These are phyloP conservation scores for Ophthalmolycus amberensis DNA, from an alignment of 2,113 vertebrate species.

Conservation along the genomic window DNA sequence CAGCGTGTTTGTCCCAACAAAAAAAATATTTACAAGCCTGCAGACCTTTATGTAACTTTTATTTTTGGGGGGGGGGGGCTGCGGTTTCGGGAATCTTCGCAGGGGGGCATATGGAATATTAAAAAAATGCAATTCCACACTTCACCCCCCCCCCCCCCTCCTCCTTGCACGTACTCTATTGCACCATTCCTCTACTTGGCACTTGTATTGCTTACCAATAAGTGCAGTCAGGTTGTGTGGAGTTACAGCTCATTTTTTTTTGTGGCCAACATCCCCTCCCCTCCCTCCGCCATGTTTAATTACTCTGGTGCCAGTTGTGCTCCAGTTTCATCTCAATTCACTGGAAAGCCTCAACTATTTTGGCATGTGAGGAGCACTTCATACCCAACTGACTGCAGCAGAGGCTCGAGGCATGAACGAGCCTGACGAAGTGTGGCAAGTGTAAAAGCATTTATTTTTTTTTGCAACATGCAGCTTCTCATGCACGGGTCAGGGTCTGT, in stretches of 20 bases:
- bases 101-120: constrained; percentile 46
- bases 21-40: constrained; percentile 43
- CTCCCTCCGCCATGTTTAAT: constrained; percentile 71
- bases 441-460: constrained; percentile 48
- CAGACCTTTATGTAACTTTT: constrained; percentile 65
- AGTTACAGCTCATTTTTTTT: constrained; percentile 65
- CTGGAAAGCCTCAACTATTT: constrained; percentile 78
- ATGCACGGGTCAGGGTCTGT: not conserved
- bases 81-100: constrained; percentile 69
- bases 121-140: constrained; percentile 60
- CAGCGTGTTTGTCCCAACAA: constrained; percentile 10
- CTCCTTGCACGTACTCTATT: constrained; percentile 32
- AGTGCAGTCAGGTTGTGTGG: constrained; percentile 61
- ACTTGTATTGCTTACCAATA: constrained; percentile 70
- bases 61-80: constrained; percentile 22
- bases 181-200: constrained; percentile 54
- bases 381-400: constrained; percentile 54
- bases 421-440: constrained; percentile 62
- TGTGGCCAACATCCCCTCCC: constrained; percentile 14
- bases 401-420: constrained; percentile 42
- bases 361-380: constrained; percentile 59
- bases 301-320: constrained; percentile 73
- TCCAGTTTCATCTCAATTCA: constrained; percentile 81
- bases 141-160: not conserved
- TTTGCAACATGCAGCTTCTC: constrained; percentile 37